Evolutionary conservation across 37 sponge, comb jelly and placozoan genomes (phyloP).

Genomic region (Eunapius fragilis): DNA sequence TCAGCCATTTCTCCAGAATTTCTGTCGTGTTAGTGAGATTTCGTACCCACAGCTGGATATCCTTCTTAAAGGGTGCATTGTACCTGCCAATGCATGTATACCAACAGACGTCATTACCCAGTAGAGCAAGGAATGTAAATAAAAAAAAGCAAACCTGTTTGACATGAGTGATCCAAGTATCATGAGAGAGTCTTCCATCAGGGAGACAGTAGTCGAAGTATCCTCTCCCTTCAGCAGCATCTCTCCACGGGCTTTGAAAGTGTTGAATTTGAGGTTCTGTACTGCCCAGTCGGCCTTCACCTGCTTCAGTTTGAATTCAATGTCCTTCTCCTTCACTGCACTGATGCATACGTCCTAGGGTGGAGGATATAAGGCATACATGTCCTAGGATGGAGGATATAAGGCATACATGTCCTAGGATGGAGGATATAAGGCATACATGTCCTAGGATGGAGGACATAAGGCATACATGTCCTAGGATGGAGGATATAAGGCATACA

Average conservation of each 20-base stretch:
- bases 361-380: not conserved
- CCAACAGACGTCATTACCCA: not conserved
- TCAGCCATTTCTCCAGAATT: slow-evolving; percentile 97
- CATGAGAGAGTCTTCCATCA: slow-evolving; percentile 99
- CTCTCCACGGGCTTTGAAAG: slow-evolving; percentile 97
- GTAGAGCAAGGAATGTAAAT: too few species aligned
- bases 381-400: too few species aligned
- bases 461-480: too few species aligned
- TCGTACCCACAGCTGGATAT: slow-evolving; percentile 96
- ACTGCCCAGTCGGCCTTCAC: slow-evolving; percentile 95
- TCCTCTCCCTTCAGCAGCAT: slow-evolving; percentile 96
- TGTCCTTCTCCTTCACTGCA: slow-evolving; percentile 99
- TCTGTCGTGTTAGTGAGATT: slow-evolving; percentile 95
- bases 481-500: too few species aligned
- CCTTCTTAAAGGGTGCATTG: slow-evolving; percentile 99
- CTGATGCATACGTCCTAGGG: slow-evolving; percentile 94
- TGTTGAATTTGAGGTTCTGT: slow-evolving; percentile 83
- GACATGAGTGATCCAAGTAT: slow-evolving; percentile 97
- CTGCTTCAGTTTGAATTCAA: slow-evolving; percentile 96
- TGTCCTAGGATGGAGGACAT: too few species aligned
- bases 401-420: too few species aligned
- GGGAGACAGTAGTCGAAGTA: slow-evolving; percentile 82
- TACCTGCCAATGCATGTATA: too few species aligned
- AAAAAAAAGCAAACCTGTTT: too few species aligned
- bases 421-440: too few species aligned